A percentile compares a stretch with the other conserved stretches of the same genome.
Conservation (phyloP, 1,140 invertebrate genomes). For the Temnothorax nylanderi region DNA sequence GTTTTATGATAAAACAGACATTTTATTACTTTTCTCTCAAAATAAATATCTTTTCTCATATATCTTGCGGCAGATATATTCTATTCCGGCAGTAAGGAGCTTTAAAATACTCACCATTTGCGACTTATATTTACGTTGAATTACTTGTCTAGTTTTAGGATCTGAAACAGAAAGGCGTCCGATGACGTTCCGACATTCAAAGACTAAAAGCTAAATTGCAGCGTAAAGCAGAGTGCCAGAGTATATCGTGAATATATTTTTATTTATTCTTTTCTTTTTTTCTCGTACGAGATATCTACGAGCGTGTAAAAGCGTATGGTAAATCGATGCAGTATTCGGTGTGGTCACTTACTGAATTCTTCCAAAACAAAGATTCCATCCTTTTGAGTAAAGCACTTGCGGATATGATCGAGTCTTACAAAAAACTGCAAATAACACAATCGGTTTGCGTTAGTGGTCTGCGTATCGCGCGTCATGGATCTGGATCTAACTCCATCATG, state of each 20-base stretch:
- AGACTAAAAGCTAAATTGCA: slow-evolving; percentile 9
- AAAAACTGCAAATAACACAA: slow-evolving; percentile 96
- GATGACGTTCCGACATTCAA: neutral
- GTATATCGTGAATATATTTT: slow-evolving; percentile 6
- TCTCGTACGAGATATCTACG: slow-evolving; percentile 12
- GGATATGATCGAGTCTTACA: slow-evolving; percentile 99
- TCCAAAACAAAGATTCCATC: slow-evolving; percentile 99
- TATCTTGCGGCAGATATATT: neutral
- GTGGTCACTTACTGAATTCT: slow-evolving; percentile 96
- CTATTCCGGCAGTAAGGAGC: neutral
- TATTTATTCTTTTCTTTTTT: neutral
- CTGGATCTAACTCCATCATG: slow-evolving; percentile 69
- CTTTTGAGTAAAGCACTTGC: slow-evolving; percentile 99
- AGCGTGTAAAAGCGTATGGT: slow-evolving; percentile 11
- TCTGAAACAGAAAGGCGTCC: slow-evolving; percentile 90
- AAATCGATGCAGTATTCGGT: slow-evolving; percentile 50
- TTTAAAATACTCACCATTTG: slow-evolving; percentile 94
- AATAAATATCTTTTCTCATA: neutral
- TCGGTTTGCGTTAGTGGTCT: slow-evolving; percentile 61
- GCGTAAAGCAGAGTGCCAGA: slow-evolving; percentile 29
- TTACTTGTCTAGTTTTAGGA: slow-evolving; percentile 98
- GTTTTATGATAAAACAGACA: neutral
- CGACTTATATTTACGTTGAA: slow-evolving; percentile 98
- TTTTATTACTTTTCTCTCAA: neutral
- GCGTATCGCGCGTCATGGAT: neutral